Evolutionary conservation across 2,113 vertebrate species (phyloP).

Genomic region (Micronycteris hirsuta): DNA sequence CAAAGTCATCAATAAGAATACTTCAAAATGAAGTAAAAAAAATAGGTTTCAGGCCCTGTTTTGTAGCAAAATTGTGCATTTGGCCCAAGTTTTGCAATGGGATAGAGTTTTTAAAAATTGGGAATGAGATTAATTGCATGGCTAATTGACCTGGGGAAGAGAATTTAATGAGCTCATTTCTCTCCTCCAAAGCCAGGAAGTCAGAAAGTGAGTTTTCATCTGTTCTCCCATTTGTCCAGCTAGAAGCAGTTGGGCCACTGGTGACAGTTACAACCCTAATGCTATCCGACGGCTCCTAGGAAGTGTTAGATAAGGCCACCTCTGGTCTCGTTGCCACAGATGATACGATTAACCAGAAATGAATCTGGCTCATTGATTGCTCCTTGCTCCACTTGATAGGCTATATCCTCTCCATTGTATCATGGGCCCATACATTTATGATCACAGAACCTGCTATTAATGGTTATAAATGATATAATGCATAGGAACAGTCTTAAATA

Average conservation of each 20-base stretch:
- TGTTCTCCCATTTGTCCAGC: not conserved
- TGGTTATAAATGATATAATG: not conserved
- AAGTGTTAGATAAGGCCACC: not conserved
- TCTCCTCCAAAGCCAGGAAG: not conserved
- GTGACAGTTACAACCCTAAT: not conserved
- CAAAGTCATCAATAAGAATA: not conserved
- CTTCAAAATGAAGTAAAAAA: not conserved
- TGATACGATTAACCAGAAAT: not conserved
- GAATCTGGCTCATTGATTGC: not conserved
- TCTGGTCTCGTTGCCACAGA: not conserved
- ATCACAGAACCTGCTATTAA: not conserved
- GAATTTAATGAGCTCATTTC: not conserved
- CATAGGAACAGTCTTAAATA: not conserved
- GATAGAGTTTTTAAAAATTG: not conserved
- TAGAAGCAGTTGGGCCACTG: not conserved
- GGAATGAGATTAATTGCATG: not conserved
- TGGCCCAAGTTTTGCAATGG: not conserved
- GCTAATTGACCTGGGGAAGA: not conserved
- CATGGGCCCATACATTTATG: not conserved
- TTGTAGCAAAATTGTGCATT: not conserved
- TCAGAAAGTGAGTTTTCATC: constrained; percentile 3
- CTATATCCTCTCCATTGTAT: not conserved
- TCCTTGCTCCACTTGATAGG: not conserved
- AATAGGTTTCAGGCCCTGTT: not conserved
- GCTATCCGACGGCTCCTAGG: not conserved